These are phyloP conservation scores for Brassicogethes aeneus DNA, from an alignment of 2,888 invertebrate species.

Conservation along the genomic window DNA sequence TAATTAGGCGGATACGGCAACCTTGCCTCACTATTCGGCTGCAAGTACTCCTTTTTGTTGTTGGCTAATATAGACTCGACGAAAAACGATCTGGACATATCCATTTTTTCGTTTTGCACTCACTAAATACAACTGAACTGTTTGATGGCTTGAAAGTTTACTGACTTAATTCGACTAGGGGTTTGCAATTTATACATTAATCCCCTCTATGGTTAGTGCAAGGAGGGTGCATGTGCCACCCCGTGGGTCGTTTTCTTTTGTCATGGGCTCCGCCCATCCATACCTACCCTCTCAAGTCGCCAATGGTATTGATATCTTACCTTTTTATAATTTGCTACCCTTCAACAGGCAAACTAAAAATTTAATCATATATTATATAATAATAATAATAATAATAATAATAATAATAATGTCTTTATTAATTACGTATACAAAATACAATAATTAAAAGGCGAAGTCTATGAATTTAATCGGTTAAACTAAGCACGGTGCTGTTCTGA, in stretches of 20 bases:
- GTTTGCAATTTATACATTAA: constrained; percentile 26
- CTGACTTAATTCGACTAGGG: constrained; percentile 4
- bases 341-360: no score
- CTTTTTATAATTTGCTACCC: neutral
- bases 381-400: no score
- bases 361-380: no score
- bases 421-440: no score
- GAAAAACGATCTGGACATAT: constrained; percentile 74
- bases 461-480: no score
- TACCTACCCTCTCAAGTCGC: neutral
- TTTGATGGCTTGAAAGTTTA: constrained; percentile 5
- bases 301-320: no score
- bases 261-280: constrained; percentile 30
- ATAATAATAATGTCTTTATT: no score
- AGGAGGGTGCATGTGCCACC: constrained; percentile 22
- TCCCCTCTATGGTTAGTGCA: constrained; percentile 25
- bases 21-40: constrained; percentile 41
- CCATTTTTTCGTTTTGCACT: constrained; percentile 21
- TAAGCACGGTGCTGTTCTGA: no score
- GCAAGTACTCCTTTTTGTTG: constrained; percentile 46
- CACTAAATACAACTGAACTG: constrained; percentile 2
- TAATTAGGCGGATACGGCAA: constrained; percentile 57
- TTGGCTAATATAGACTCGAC: constrained; percentile 71
- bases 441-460: no score
- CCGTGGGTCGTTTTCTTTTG: constrained; percentile 29